phyloP scores from a whole-genome alignment of 2,888 invertebrate genomes.

The Sisyra nigra region DNA sequence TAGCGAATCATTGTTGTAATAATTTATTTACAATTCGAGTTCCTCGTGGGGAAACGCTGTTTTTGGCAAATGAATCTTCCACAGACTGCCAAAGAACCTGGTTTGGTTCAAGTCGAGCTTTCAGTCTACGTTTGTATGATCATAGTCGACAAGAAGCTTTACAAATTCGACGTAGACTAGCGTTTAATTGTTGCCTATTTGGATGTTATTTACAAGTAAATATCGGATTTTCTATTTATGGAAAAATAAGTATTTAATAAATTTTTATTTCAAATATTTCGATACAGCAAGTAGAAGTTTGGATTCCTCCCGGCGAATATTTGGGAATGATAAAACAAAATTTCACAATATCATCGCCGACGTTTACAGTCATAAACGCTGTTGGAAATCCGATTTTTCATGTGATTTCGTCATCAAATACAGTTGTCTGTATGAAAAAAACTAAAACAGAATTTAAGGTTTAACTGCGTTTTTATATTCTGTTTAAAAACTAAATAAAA shows the following conservation, averaged over 20 bases:
- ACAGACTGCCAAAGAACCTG: constrained; percentile 42
- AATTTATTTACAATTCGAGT: constrained; percentile 57
- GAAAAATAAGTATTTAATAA: not conserved
- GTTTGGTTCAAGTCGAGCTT: constrained; percentile 57
- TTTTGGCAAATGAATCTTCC: constrained; percentile 53
- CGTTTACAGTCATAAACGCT: constrained; percentile 50
- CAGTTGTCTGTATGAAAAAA: constrained; percentile 39
- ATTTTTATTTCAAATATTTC: constrained; percentile 11
- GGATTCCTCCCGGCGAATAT: constrained; percentile 50
- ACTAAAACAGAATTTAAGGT: constrained; percentile 47
- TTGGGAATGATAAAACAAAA: constrained; percentile 55
- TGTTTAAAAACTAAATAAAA: constrained; percentile 2
- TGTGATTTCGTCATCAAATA: constrained; percentile 53
- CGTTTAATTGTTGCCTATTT: constrained; percentile 48
- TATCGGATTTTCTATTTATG: not conserved
- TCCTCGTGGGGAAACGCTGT: constrained; percentile 58
- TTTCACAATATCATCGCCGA: constrained; percentile 46
- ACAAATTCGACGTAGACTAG: constrained; percentile 50
- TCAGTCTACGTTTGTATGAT: constrained; percentile 66
- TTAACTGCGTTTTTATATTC: not conserved
- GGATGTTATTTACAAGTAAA: constrained; percentile 53
- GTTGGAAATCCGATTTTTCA: constrained; percentile 43
- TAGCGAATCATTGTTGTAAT: constrained; percentile 45
- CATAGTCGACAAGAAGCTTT: constrained; percentile 71
- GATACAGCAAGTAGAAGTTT: constrained; percentile 49